Evolutionary conservation across 1,140 invertebrate species (phyloP).

Genomic region (Vollenhovia emeryi): DNA sequence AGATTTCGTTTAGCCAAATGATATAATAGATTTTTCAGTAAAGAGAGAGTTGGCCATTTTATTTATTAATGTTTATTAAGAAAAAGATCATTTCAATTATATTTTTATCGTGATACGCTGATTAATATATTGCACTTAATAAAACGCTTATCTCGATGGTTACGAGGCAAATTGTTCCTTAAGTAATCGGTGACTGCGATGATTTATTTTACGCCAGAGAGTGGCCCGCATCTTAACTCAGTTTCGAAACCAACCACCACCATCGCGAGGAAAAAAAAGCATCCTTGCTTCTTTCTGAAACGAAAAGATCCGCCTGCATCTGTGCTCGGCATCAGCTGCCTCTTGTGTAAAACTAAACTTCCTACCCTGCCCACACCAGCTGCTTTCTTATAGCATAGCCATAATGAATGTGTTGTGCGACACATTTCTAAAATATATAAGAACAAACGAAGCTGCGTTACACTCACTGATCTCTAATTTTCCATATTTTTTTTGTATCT

Average conservation of each 20-base stretch:
- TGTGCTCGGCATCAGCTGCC: conserved; percentile 65
- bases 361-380: conserved; percentile 70
- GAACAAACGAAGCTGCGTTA: neutral
- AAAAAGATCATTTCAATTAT: neutral
- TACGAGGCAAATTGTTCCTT: neutral
- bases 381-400: conserved; percentile 43
- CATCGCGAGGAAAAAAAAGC: conserved; percentile 21
- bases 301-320: conserved; percentile 43
- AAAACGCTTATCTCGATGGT: neutral
- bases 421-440: neutral
- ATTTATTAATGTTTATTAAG: neutral
- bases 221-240: conserved; percentile 31
- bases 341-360: conserved; percentile 71
- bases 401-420: neutral
- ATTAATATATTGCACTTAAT: neutral
- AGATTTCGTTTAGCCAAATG: neutral
- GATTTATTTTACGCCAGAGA: neutral
- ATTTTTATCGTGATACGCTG: neutral
- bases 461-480: neutral
- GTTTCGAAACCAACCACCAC: conserved; percentile 46
- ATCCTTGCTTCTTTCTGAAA: conserved; percentile 38
- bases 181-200: neutral
- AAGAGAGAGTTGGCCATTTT: neutral
- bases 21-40: neutral
- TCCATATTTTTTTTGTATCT: neutral